Base-by-base conservation (phyloP, 2,113 vertebrate genomes). In the Hippocampus zosterae region DNA sequence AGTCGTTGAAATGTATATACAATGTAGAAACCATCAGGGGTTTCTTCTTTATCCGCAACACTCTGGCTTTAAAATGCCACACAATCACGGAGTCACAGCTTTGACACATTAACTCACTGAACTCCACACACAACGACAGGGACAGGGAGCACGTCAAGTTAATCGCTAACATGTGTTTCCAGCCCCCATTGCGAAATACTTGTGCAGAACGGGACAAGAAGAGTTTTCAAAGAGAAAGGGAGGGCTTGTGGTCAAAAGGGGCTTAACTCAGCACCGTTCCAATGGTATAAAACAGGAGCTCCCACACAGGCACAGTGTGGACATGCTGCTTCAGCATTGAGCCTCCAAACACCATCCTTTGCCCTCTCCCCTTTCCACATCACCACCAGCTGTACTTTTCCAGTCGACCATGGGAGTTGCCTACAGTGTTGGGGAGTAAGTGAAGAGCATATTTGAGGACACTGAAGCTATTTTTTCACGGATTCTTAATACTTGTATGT, bases 401-500 rank as follows among this genome's bases (percentile, higher is more conserved):
- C 65, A 67, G 2, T 69, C 63, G 75, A 41, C 74, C 81, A 93
- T 94, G 94, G 93, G 92, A 81, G 56, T 87, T 65, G 85, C 88
- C 72, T 92, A 92, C 83, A 93, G 93, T 44, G 79, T 88, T 68
- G 90, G 88, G 89, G 89, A 91, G 93, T 94, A 90, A 94, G 94
- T 93, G 79, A 67, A 60, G 57, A 0, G 6, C 16, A 29, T 59
- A 44, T 68, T 44, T 8, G 21, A 23, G 21, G 52, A 55, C 9
- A n/a, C 1, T 21, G 48, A 8, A 50, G 48, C 21, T 7, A 50
- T 50, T 8, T 50, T 52, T 44, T 37, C 33, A 64, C 50, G 46
- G 19, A 1, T 75, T n/a, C 9, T 40, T 55, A 59, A 69, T 12
- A 33, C 56, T 5, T 11, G 11, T 41, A 12, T 29, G 19, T 12